Evolutionary conservation across 1,140 invertebrate species (phyloP).

Genomic region (Leptinotarsa texana): DNA sequence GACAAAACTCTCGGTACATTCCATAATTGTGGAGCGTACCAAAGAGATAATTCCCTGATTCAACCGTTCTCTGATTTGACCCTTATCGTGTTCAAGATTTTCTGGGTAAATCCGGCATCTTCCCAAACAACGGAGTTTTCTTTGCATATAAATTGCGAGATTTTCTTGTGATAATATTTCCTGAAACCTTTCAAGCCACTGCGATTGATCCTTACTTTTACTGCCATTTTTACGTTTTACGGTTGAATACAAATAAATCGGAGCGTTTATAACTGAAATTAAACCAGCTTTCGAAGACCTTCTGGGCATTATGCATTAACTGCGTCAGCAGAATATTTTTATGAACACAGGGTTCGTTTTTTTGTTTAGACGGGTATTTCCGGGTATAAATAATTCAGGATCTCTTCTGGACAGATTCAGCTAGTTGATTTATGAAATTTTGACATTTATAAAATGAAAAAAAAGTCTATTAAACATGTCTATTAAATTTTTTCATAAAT

Average conservation of each 20-base stretch:
- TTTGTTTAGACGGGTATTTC: not conserved
- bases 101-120: too few species aligned
- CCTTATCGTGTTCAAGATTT: too few species aligned
- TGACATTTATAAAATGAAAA: too few species aligned
- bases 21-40: too few species aligned
- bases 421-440: too few species aligned
- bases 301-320: not conserved
- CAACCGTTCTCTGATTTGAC: too few species aligned
- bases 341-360: not conserved
- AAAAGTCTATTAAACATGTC: too few species aligned
- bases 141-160: not conserved
- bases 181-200: not conserved
- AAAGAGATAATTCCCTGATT: too few species aligned
- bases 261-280: slow-evolving; percentile 12
- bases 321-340: slow-evolving; percentile 10
- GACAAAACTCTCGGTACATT: too few species aligned
- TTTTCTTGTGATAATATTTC: not conserved
- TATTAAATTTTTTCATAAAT: too few species aligned
- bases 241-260: not conserved
- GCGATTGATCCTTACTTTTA: slow-evolving; percentile 6
- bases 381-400: too few species aligned
- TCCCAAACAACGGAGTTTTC: not conserved
- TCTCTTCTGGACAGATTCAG: too few species aligned
- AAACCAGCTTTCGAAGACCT: slow-evolving; percentile 1
- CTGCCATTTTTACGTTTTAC: slow-evolving; percentile 5